Evolutionary conservation across 2,888 invertebrate species (phyloP), one percentile per base, ranked within the genome.

Genomic region (Amitus sp.): DNA sequence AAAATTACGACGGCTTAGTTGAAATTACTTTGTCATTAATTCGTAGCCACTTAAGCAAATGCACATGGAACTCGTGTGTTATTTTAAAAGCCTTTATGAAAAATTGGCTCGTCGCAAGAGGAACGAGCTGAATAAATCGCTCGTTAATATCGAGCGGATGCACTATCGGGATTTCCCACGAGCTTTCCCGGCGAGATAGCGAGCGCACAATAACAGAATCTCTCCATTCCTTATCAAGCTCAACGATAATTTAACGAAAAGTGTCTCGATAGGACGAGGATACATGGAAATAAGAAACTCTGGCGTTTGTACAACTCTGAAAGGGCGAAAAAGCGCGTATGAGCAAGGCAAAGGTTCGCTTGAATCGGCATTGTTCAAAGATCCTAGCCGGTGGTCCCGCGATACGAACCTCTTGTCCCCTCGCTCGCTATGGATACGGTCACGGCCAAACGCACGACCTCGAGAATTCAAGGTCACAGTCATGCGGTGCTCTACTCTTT

Each of bases 361-460:
- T 23, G 45, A 45, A 45, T 45, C 45, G 45, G 45, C 45, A 45
- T 55, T 55, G 55, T 49, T 49, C 33, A 15, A 23, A 37, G 47
- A 42, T 47, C 23, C 48, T 40, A 46, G 45, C 51, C 47, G 51
- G 51, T 57, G 53, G 53, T 48, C 56, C 34, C 7, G 51, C 37
- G 49, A 53, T 47, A 34, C 27, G 49, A 20, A 49, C 46, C 23
- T 37, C 43, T 59, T 53, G 45, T 48, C 48, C 47, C 48, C 45
- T 28, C 47, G 42, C 46, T 33, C 20, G 54, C 60, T n/a, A n/a
- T n/a, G n/a, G n/a, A n/a, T n/a, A n/a, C n/a, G 60, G 60, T 60
- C 60, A 60, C 60, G 60, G 60, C 47, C 60, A 60, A 23, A 27
- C 18, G 30, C 42, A 49, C 54, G 54, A 54, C 60, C 60, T 60